Base-by-base conservation (phyloP, 92 coral and sea anemone genomes). In the Galaxea fascicularis region DNA sequence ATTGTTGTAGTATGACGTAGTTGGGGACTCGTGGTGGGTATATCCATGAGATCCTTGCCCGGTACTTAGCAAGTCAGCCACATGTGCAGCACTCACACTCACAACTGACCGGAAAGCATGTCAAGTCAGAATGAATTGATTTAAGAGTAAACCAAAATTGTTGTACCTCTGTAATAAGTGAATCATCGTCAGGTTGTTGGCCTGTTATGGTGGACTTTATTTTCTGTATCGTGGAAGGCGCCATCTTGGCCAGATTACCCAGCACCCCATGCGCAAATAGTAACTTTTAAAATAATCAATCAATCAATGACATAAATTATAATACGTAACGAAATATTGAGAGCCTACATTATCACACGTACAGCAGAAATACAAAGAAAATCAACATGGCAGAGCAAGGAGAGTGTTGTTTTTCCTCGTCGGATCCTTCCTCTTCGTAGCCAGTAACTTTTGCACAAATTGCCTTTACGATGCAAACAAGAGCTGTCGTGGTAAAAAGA, bases 151-250 rank as follows among this genome's bases (percentile, higher is more conserved):
- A 14, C 21, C 25, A 6, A 66, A n/a, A 7, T 25, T 24, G 41
- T 25, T 44, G 62, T 90, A 97, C 99, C 98, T 97, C 99, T 9
- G 99, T 97, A 65, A 97, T 97, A 12, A 97, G 92, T 24, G 98
- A 93, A 86, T 87, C 98, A 71, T 97, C 98, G 30, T 95, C 89
- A 11, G 83, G 90, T 59, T 90, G 91, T 35, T 82, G 56, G 78
- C 99, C 99, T 25, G 98, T 83, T 59, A 97, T 89, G 46, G 97
- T 87, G 10, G 93, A 76, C 62, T 90, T 93, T 52, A 97, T 74
- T 89, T 97, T 97, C 89, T 93, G 94, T 60, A 97, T 79, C 27
- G 99, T 97, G 70, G 95, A 89, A 59, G 99, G 99, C 98, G 97
- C 99, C 99, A 97, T 97, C 81, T 96, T 96, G 71, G 65, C 74